These are phyloP conservation scores for Melieria crassipennis DNA, from an alignment of 2,888 invertebrate genomes.

Conservation along the genomic window DNA sequence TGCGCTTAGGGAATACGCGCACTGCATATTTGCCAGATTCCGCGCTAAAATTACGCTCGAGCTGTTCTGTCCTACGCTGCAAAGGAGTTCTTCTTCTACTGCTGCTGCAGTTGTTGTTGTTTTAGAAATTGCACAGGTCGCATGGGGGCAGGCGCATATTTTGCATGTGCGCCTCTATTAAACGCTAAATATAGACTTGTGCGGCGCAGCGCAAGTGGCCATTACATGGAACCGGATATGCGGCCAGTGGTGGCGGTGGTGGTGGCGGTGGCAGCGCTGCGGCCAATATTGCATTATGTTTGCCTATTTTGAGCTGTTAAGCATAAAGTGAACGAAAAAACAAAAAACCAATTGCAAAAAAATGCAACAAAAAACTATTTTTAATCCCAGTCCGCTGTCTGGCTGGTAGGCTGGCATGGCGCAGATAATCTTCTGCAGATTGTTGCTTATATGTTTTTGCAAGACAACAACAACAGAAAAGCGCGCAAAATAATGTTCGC, in stretches of 20 bases:
- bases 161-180: slow-evolving; percentile 28
- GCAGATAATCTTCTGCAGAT: neutral
- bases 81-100: neutral
- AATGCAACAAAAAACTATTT: slow-evolving; percentile 13
- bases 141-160: neutral
- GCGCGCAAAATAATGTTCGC: slow-evolving; percentile 26
- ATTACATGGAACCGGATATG: slow-evolving; percentile 59
- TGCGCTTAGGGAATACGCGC: no score
- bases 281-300: slow-evolving; percentile 22
- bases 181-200: slow-evolving; percentile 19
- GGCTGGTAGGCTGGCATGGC: neutral
- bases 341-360: neutral
- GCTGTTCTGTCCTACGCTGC: no score
- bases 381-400: slow-evolving; percentile 17
- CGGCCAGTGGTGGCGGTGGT: slow-evolving; percentile 28
- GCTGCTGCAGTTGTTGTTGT: neutral
- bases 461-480: no score
- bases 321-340: neutral
- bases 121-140: neutral
- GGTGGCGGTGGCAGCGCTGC: neutral
- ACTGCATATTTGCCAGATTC: no score
- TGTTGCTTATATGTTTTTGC: neutral
- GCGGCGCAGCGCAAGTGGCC: slow-evolving; percentile 38
- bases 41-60: no score
- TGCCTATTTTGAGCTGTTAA: neutral